These are phyloP conservation scores for Charaxes varanes DNA, from an alignment of 1,140 invertebrate genomes.

Conservation along the genomic window DNA sequence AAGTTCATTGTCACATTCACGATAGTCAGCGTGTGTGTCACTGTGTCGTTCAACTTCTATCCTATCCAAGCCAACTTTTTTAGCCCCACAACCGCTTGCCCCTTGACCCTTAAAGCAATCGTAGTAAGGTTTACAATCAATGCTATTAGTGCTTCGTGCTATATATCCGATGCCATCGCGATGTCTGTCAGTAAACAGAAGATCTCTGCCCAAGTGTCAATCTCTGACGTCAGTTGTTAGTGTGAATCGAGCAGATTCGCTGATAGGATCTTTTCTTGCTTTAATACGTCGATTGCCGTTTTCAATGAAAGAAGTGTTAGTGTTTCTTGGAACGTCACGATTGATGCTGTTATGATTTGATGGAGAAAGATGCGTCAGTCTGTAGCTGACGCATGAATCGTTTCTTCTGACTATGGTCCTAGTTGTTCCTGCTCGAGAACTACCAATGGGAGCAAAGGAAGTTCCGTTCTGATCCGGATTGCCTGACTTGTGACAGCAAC, in stretches of 20 bases:
- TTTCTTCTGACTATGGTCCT: constrained; percentile 52
- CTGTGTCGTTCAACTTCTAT: constrained; percentile 48
- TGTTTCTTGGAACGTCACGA: constrained; percentile 48
- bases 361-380: constrained; percentile 61
- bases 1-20: constrained; percentile 36
- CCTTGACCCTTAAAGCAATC: constrained; percentile 55
- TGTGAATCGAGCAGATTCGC: constrained; percentile 63
- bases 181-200: constrained; percentile 37
- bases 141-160: constrained; percentile 50
- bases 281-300: constrained; percentile 54
- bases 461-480: constrained; percentile 50
- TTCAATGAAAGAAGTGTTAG: constrained; percentile 66
- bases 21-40: constrained; percentile 51
- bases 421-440: constrained; percentile 49
- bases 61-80: constrained; percentile 16
- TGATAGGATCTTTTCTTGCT: constrained; percentile 57
- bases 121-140: constrained; percentile 60
- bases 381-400: constrained; percentile 66
- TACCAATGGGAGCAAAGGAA: constrained; percentile 56
- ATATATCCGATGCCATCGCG: constrained; percentile 47
- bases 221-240: constrained; percentile 57
- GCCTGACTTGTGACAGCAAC: constrained; percentile 44
- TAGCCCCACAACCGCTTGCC: constrained; percentile 20
- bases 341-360: constrained; percentile 62
- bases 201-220: constrained; percentile 53